A percentile compares a stretch with the other conserved stretches of the same genome.
Evolutionary conservation across 53 echinoderm and acorn worm genomes (phyloP).

Genomic region (Zoroaster sp.): DNA sequence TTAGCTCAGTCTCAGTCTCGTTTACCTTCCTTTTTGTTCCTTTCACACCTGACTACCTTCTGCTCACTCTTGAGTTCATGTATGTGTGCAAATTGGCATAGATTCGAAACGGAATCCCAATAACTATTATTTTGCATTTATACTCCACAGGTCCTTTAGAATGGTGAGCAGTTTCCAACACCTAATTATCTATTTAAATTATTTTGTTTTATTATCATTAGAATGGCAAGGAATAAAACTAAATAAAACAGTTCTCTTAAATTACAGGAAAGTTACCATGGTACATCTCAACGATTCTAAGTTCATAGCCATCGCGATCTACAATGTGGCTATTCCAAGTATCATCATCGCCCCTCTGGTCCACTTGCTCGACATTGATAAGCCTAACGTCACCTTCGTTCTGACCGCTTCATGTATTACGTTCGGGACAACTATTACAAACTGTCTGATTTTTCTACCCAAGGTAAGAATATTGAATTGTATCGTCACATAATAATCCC

Average conservation of each 20-base stretch:
- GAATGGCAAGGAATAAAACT: too few species aligned
- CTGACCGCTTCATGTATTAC: slow-evolving; percentile 53
- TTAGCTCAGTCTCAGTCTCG: too few species aligned
- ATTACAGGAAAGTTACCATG: slow-evolving; percentile 64
- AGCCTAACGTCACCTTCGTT: slow-evolving; percentile 25
- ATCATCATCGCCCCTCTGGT: slow-evolving; percentile 62
- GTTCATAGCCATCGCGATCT: slow-evolving; percentile 65
- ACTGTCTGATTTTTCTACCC: slow-evolving; percentile 60
- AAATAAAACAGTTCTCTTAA: background rate
- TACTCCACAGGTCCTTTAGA: too few species aligned
- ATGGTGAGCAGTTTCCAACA: too few species aligned
- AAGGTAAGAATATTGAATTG: background rate
- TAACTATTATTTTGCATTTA: too few species aligned
- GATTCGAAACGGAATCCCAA: too few species aligned
- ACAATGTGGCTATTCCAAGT: slow-evolving; percentile 63
- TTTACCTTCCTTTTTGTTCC: too few species aligned
- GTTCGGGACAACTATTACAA: slow-evolving; percentile 59
- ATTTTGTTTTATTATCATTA: too few species aligned
- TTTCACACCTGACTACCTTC: too few species aligned
- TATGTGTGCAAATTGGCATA: too few species aligned
- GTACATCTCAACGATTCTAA: slow-evolving; percentile 67
- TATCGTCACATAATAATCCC: background rate
- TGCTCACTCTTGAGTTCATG: too few species aligned
- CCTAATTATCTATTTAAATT: too few species aligned
- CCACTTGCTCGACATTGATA: slow-evolving; percentile 33